Evolutionary conservation across 2,113 vertebrate species (phyloP), one percentile per base, ranked within the genome.

Genomic region (Balaenoptera acutorostrata): DNA sequence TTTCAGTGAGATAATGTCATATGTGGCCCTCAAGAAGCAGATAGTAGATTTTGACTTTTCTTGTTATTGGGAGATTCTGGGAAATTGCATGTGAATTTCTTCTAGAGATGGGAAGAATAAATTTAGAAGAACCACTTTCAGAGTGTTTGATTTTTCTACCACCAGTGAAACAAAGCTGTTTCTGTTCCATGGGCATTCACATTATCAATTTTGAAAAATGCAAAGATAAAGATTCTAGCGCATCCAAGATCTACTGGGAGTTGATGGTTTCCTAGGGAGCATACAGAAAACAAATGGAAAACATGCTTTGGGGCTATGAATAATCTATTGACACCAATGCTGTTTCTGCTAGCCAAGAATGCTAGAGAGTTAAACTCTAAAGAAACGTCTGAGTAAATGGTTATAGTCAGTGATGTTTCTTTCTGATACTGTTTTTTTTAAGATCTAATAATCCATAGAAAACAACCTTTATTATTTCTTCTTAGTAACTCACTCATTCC

Each of bases 271-370:
- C 95, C 81, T 97, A 97, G 95, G 91, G 94, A n/a, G 14, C 52
- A 61, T 86, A 75, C 21, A 93, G 33, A 88, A 98, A 94, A 97
- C 97, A 97, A 95, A 96, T n/a, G 77, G 71, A 93, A 97, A 95
- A 66, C 59, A 88, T 36, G 25, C 14, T 80, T 84, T 90, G 41
- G 39, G 82, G 4, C 72, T 95, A 66, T 95, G 71, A 95, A 81
- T 93, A 81, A 93, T 77, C 15, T 84, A 66, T 21, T 96, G 96
- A 89, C 81, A 94, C 36, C 41, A 59, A 4, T 59, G n/a, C 25
- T 93, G 18, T 64, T 94, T 94, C 39, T 80, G 55, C 23, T 44
- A 77, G 95, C 95, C 92, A 96, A 96, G 82, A 95, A 95, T 90
- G 55, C 44, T 68, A 31, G 57, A 85, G 41, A 85, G 80, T 41